A percentile compares a stretch with the other conserved stretches of the same genome.
phyloP scores from a whole-genome alignment of 2,113 vertebrate genomes.

The Corythornis cristatus region DNA sequence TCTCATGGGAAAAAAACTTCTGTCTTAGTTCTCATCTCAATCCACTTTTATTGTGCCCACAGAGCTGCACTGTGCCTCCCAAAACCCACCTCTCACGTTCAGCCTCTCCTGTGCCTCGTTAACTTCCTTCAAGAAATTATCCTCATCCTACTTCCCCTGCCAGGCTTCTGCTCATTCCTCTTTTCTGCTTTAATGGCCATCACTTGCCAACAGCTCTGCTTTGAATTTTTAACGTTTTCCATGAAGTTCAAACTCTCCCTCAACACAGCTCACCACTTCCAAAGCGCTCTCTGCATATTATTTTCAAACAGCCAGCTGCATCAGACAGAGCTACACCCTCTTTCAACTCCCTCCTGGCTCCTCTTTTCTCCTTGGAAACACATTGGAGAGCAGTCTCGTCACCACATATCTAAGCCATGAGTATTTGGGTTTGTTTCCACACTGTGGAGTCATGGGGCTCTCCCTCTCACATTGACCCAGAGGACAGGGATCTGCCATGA shows the following conservation, averaged over 20 bases:
- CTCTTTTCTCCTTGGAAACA: background rate
- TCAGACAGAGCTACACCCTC: background rate
- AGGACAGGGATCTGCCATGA: background rate
- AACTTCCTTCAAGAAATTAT: background rate
- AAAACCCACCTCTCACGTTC: background rate
- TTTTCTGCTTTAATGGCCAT: background rate
- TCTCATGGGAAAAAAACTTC: no score
- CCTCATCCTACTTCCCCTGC: background rate
- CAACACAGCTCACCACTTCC: background rate
- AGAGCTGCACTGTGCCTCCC: fast-evolving
- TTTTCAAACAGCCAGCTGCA: background rate
- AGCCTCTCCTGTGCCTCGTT: background rate
- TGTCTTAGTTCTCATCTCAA: no score
- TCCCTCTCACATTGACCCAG: background rate
- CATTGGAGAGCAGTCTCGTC: fast-evolving
- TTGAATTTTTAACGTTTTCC: background rate
- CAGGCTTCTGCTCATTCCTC: slow-evolving; percentile 2
- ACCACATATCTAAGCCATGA: background rate
- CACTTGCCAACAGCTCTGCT: slow-evolving; percentile 31
- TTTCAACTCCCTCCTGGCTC: background rate
- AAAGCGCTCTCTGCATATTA: background rate
- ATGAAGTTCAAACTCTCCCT: background rate
- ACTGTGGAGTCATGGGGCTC: background rate
- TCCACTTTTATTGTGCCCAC: no score
- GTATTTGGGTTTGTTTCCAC: background rate